phyloP scores from a whole-genome alignment of 2,888 invertebrate species.

The Adelognathus sp. region DNA sequence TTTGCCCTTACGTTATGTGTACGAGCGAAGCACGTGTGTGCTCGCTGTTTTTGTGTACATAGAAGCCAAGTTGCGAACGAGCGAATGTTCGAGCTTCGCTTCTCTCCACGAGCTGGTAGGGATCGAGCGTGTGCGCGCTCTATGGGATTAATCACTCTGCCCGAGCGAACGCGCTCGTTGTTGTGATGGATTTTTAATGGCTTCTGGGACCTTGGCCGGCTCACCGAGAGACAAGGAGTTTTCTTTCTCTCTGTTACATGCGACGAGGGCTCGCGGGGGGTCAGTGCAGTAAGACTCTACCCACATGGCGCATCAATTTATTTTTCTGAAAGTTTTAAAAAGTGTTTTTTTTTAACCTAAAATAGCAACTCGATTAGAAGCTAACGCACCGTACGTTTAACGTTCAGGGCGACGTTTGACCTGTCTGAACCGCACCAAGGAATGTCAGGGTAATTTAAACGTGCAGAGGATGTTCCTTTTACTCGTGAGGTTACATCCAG shows the following conservation, averaged over 20 bases:
- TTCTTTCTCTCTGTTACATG: slow-evolving; percentile 29
- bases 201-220: slow-evolving; percentile 54
- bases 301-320: no score
- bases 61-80: slow-evolving; percentile 14
- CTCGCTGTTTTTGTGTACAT: neutral
- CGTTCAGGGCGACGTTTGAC: no score
- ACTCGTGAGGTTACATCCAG: no score
- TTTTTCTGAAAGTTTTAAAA: no score
- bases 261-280: neutral
- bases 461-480: no score
- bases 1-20: neutral
- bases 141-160: slow-evolving; percentile 58
- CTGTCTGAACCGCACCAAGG: no score
- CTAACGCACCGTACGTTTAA: no score
- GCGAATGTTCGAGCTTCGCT: neutral
- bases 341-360: no score
- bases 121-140: slow-evolving; percentile 1
- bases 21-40: neutral
- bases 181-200: slow-evolving; percentile 62
- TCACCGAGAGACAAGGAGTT: slow-evolving; percentile 31
- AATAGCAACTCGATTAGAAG: no score
- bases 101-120: slow-evolving; percentile 35
- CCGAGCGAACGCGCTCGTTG: slow-evolving; percentile 50
- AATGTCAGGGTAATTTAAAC: no score
- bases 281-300: no score